These are phyloP conservation scores for Elachura formosa DNA, from an alignment of 2,113 vertebrate species.

Conservation along the genomic window DNA sequence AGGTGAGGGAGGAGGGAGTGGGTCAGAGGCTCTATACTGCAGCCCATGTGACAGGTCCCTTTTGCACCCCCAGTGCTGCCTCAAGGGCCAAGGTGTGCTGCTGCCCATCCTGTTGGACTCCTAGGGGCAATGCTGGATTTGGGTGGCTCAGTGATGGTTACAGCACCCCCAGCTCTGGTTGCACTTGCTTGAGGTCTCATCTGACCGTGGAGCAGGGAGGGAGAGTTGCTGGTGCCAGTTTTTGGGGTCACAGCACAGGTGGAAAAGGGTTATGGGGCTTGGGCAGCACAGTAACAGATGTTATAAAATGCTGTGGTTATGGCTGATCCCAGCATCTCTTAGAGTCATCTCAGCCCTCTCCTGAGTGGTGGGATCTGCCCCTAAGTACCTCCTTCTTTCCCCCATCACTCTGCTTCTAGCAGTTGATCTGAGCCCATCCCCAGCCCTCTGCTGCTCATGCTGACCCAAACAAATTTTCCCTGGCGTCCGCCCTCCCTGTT, in stretches of 20 bases:
- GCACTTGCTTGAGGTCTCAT: rapidly evolving
- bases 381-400: background rate
- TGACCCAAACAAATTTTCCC: background rate
- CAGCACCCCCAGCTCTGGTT: background rate
- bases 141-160: background rate
- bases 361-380: background rate
- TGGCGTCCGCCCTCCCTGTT: rapidly evolving
- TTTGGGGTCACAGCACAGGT: background rate
- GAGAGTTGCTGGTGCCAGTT: rapidly evolving
- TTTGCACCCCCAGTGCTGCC: background rate
- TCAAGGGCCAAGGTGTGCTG: background rate
- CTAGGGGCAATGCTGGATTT: background rate
- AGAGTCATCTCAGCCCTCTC: background rate
- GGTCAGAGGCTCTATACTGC: background rate
- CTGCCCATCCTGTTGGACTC: background rate
- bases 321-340: background rate
- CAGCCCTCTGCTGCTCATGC: background rate
- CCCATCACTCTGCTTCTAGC: background rate
- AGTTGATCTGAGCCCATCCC: background rate
- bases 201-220: background rate
- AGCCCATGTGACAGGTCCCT: background rate
- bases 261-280: background rate
- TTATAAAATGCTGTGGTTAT: background rate
- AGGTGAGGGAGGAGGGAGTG: background rate
- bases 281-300: background rate